A percentile compares a stretch with the other conserved stretches of the same genome.
phyloP scores from a whole-genome alignment of 2,797 vertebrate species.

The Botia almorhae region DNA sequence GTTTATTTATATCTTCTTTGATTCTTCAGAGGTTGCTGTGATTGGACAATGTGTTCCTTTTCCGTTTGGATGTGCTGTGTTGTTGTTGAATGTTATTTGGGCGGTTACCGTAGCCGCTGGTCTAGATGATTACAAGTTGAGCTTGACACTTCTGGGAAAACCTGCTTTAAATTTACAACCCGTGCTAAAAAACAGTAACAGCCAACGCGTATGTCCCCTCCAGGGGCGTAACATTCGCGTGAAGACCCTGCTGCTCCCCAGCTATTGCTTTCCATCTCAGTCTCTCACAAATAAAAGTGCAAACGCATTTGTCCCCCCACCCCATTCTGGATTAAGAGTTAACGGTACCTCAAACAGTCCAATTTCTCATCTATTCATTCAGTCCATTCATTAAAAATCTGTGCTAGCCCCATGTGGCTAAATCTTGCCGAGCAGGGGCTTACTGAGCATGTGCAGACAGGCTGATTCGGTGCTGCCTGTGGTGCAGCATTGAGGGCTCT shows the following conservation, averaged over 20 bases:
- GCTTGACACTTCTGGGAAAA: constrained; percentile 55
- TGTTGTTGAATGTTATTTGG: constrained; percentile 53
- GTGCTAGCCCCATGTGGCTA: constrained; percentile 39
- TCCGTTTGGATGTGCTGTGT: constrained; percentile 49
- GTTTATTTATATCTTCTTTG: constrained; percentile 64
- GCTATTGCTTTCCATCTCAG: constrained; percentile 47
- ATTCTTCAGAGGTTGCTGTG: constrained; percentile 59
- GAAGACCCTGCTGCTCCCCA: constrained; percentile 42
- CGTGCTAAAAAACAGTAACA: constrained; percentile 43
- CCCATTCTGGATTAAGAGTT: constrained; percentile 36
- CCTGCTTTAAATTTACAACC: constrained; percentile 33
- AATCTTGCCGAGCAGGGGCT: not conserved
- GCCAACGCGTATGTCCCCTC: constrained; percentile 13
- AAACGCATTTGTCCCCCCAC: constrained; percentile 36
- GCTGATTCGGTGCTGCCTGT: constrained; percentile 69
- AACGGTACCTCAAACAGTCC: constrained; percentile 46
- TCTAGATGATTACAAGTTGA: constrained; percentile 31
- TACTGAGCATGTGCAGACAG: constrained; percentile 58
- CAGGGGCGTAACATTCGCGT: constrained; percentile 27
- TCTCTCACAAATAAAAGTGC: constrained; percentile 57
- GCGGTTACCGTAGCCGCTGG: constrained; percentile 45
- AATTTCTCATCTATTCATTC: constrained; percentile 42
- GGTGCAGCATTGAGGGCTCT: constrained; percentile 80
- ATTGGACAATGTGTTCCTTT: constrained; percentile 42
- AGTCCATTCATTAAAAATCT: constrained; percentile 48